Evolutionary conservation across 1,140 invertebrate species (phyloP).

Genomic region (Phymorhynchus buccinoides): DNA sequence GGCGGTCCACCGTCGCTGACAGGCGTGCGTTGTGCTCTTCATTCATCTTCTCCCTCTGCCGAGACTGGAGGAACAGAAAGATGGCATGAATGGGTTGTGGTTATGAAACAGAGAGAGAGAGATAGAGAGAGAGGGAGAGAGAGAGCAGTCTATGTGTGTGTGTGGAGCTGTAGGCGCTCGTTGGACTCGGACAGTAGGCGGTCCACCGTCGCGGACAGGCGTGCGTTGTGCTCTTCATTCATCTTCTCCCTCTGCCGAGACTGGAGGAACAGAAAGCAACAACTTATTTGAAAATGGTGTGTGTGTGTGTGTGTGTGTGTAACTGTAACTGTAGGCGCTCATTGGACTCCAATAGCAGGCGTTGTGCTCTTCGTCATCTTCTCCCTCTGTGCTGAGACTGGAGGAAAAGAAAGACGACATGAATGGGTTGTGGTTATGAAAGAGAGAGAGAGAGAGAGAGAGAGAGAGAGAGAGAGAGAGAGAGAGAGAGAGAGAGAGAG

Average conservation of each 20-base stretch:
- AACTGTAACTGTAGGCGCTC: slow-evolving; percentile 97
- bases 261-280: slow-evolving; percentile 77
- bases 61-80: no score
- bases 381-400: slow-evolving; percentile 95
- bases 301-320: no score
- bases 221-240: slow-evolving; percentile 99
- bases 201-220: slow-evolving; percentile 92
- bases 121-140: no score
- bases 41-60: slow-evolving; percentile 99
- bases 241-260: slow-evolving; percentile 98
- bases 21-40: slow-evolving; percentile 98
- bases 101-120: no score
- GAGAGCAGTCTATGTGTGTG: no score
- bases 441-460: neutral
- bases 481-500: no score
- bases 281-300: no score
- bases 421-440: neutral
- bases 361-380: slow-evolving; percentile 99
- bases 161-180: slow-evolving; percentile 96
- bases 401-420: slow-evolving; percentile 70
- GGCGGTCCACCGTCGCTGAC: slow-evolving; percentile 88
- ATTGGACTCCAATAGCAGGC: slow-evolving; percentile 90
- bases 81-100: no score
- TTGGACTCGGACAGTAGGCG: slow-evolving; percentile 87
- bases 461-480: neutral